Base-by-base conservation (phyloP, 2,797 vertebrate species). In the Crax fasciolata region DNA sequence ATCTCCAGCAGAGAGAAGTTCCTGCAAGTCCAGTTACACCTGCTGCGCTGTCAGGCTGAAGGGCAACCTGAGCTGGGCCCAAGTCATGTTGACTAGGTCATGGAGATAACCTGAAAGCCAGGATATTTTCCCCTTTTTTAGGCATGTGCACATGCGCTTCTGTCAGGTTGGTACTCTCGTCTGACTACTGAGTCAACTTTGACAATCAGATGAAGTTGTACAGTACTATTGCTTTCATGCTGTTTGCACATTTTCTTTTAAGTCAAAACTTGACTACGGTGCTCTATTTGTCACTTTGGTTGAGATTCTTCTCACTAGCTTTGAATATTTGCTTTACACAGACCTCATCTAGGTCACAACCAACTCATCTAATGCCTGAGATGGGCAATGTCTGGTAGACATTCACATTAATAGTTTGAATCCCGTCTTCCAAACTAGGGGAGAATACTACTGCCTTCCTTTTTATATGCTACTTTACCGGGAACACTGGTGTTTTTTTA, bases 101-200 rank as follows among this genome's bases (percentile, higher is more conserved):
- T 4, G 17, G 63, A 67, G 7, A 2, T 51, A 20, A 5, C 41
- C 24, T 79, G 52, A 82, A 84, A 76, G 24, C 27, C n/a, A 14
- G 27, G 17, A 3, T 57, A 7, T 43, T 72, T 74, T 44, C 20
- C 16, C 13, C 7, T 44, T 58, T 71, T 66, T 21, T 24, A 13
- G 28, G 16, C 16, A 27, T 10, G 2, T 27, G 32, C 6, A 7
- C n/a, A 2, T 19, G 27, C 0, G 0, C 44, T 46, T 6, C 55
- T 21, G 11, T 57, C 18, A 35, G 11, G 38, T 77, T 28, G 38
- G 14, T 32, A 27, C 24, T 74, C 30, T 28, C 38, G 6, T 46
- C 12, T 89, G 67, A 11, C 48, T 54, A 35, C 61, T 63, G 61
- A 63, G 14, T 59, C 72, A 85, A 43, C 25, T 18, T 24, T 19